Percentiles rank a stretch among this genome's conserved stretches.
Evolutionary conservation across 2,113 vertebrate species (phyloP).

Genomic region (Barbus barbus): DNA sequence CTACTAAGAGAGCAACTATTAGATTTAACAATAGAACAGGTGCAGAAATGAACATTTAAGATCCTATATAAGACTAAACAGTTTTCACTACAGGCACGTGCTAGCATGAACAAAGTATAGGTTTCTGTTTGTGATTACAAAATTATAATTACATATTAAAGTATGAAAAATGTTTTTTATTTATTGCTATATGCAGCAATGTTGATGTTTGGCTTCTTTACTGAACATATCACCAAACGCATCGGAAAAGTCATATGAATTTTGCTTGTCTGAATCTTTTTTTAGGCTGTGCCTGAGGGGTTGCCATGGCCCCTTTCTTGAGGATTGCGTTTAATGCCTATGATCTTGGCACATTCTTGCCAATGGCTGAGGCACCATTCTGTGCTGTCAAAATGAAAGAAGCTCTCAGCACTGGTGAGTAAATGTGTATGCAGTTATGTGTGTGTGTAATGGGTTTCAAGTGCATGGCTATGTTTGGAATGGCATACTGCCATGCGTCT

Average conservation of each 20-base stretch:
- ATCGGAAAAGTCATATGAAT: neutral
- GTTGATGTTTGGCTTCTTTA: neutral
- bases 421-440: neutral
- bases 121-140: neutral
- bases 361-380: slow-evolving; percentile 62
- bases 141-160: neutral
- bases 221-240: neutral
- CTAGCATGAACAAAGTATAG: neutral
- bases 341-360: slow-evolving; percentile 83
- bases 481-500: neutral
- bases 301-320: slow-evolving; percentile 91
- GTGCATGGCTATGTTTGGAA: slow-evolving; percentile 14
- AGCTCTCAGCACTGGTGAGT: slow-evolving; percentile 87
- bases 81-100: neutral
- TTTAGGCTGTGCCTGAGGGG: slow-evolving; percentile 57
- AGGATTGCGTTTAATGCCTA: slow-evolving; percentile 92
- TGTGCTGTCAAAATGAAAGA: slow-evolving; percentile 96
- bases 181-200: neutral
- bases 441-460: slow-evolving; percentile 13
- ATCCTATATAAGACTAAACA: neutral
- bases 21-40: neutral
- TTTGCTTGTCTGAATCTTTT: slow-evolving; percentile 1
- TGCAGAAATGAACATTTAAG: neutral
- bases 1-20: neutral
- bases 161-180: neutral